Conservation (phyloP, 2,888 invertebrate species). For the Phrixothrix hirtus region DNA sequence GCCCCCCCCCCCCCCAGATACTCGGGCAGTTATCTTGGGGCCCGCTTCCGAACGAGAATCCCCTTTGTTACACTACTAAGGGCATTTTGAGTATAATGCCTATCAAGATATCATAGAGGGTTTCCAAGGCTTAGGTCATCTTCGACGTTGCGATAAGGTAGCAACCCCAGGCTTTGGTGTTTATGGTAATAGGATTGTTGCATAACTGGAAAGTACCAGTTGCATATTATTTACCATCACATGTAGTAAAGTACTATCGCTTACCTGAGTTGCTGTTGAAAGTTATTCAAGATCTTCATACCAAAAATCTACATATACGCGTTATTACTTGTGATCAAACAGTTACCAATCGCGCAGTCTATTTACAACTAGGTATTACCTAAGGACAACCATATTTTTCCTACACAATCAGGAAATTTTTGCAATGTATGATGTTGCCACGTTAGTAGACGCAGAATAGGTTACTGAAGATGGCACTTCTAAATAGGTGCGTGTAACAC, state of each 20-base stretch:
- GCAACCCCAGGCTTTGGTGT: slow-evolving; percentile 1
- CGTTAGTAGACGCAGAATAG: no score
- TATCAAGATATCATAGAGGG: slow-evolving; percentile 19
- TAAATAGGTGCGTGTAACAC: no score
- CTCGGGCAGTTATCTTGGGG: no score
- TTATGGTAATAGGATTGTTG: slow-evolving; percentile 1
- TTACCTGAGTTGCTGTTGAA: neutral
- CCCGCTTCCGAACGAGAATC: no score
- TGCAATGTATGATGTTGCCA: neutral
- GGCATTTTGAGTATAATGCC: slow-evolving; percentile 16
- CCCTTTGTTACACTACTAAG: no score
- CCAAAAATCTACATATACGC: neutral
- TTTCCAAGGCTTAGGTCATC: neutral
- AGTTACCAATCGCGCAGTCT: neutral
- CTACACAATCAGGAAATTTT: neutral
- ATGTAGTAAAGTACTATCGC: neutral
- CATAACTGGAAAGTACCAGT: neutral
- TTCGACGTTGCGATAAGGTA: slow-evolving; percentile 4
- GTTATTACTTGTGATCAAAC: neutral
- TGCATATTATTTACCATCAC: neutral
- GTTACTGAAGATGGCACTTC: no score
- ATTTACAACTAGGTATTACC: neutral
- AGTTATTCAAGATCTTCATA: neutral
- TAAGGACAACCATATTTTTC: neutral
- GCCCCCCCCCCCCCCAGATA: no score